A percentile compares a stretch with the other conserved stretches of the same genome.
These are phyloP conservation scores for Eupithecia insigniata DNA, from an alignment of 2,888 invertebrate genomes.

Conservation along the genomic window DNA sequence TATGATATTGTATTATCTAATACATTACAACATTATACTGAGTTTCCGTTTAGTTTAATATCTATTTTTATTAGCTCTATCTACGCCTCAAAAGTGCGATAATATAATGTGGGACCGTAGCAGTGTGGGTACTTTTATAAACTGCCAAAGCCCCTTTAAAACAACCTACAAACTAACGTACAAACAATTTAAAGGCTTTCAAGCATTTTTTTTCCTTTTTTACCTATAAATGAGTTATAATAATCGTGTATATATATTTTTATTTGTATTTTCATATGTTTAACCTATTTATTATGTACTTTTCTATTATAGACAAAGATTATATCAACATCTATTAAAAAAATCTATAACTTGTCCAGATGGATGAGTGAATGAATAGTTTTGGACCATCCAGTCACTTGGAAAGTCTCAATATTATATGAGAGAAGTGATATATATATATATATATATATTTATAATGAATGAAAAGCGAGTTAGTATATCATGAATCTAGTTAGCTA, in stretches of 20 bases:
- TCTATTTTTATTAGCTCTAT: slow-evolving; percentile 75
- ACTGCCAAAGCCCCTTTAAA: slow-evolving; percentile 64
- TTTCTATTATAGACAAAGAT: slow-evolving; percentile 81
- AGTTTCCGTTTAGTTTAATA: slow-evolving; percentile 57
- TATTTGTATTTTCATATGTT: slow-evolving; percentile 81
- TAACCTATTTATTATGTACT: slow-evolving; percentile 81
- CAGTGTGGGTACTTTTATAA: slow-evolving; percentile 72
- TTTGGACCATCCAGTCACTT: slow-evolving; percentile 23
- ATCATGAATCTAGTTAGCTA: slow-evolving; percentile 77
- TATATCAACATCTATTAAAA: slow-evolving; percentile 79
- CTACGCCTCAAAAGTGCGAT: slow-evolving; percentile 75
- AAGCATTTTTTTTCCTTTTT: slow-evolving; percentile 79
- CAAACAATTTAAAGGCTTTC: slow-evolving; percentile 81
- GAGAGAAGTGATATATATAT: slow-evolving; percentile 50
- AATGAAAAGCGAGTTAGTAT: slow-evolving; percentile 73
- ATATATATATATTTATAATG: slow-evolving; percentile 55
- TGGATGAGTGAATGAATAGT: slow-evolving; percentile 30
- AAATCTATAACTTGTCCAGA: slow-evolving; percentile 53
- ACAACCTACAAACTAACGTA: slow-evolving; percentile 76
- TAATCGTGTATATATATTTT: slow-evolving; percentile 84
- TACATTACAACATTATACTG: slow-evolving; percentile 51
- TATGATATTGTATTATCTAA: slow-evolving; percentile 42
- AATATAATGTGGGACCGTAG: slow-evolving; percentile 64
- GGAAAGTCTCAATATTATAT: slow-evolving; percentile 53
- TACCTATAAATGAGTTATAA: slow-evolving; percentile 78